These are phyloP conservation scores for Meleagris gallopavo DNA, from an alignment of 2,113 vertebrate species.

Conservation along the genomic window DNA sequence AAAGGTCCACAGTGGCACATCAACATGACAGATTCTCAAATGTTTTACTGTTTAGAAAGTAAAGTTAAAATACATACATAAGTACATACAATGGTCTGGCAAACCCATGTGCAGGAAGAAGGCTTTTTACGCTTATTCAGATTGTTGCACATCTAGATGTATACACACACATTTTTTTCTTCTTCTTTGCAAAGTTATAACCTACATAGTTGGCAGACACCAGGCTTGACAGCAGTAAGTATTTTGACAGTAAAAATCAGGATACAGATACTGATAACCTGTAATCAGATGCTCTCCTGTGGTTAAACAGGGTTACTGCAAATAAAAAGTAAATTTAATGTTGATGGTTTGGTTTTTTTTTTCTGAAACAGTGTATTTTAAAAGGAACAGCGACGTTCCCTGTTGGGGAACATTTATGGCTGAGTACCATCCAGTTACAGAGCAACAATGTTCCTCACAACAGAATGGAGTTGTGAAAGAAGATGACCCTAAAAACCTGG, in stretches of 20 bases:
- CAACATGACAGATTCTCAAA: neutral
- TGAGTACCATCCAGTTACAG: rapidly evolving
- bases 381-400: neutral
- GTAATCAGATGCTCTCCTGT: slow-evolving; percentile 42
- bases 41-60: neutral
- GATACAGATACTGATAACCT: neutral
- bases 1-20: neutral
- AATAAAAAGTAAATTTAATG: neutral
- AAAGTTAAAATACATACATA: neutral
- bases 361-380: neutral
- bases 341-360: neutral
- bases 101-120: neutral
- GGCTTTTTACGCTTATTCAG: neutral
- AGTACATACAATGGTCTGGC: neutral
- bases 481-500: rapidly evolving
- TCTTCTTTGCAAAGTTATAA: neutral
- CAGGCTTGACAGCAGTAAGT: neutral
- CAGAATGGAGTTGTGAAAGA: rapidly evolving
- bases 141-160: neutral
- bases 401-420: rapidly evolving
- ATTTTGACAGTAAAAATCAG: neutral
- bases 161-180: neutral
- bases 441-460: neutral
- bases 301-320: neutral
- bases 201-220: neutral